phyloP scores from a whole-genome alignment of 2,113 vertebrate genomes.

The Merops nubicus region DNA sequence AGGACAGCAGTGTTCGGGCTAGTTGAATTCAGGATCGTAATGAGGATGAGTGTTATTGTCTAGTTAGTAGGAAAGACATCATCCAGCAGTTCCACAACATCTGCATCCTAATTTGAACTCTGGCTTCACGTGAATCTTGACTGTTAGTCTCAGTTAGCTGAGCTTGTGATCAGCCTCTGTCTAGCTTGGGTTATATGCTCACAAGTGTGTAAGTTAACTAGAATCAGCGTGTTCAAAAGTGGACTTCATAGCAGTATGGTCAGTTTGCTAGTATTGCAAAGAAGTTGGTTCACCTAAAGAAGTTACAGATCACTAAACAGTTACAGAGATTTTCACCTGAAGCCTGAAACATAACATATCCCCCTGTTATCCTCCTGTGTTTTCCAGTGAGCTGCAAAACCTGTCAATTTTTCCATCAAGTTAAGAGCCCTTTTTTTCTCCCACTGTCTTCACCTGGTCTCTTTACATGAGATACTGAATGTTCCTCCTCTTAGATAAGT shows the following conservation, averaged over 20 bases:
- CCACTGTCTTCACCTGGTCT: not conserved
- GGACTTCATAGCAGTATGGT: not conserved
- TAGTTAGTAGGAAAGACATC: not conserved
- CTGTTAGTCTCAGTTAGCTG: not conserved
- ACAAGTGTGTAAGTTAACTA: not conserved
- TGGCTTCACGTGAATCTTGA: not conserved
- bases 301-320: not conserved
- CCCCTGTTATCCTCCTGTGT: not conserved
- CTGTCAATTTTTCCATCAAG: not conserved
- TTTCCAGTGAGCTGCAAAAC: not conserved
- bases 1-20: not conserved
- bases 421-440: not conserved
- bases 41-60: not conserved
- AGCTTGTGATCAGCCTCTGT: not conserved
- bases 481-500: not conserved
- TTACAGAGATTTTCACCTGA: not conserved
- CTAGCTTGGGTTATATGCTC: not conserved
- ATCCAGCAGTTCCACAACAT: not conserved
- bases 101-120: not conserved
- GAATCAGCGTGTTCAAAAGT: not conserved
- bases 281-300: not conserved
- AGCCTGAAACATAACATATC: too few species aligned
- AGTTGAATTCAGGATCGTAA: not conserved
- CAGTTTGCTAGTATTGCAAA: not conserved
- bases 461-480: not conserved